Conservation (phyloP, 1,140 invertebrate genomes). For the Periplaneta americana region DNA sequence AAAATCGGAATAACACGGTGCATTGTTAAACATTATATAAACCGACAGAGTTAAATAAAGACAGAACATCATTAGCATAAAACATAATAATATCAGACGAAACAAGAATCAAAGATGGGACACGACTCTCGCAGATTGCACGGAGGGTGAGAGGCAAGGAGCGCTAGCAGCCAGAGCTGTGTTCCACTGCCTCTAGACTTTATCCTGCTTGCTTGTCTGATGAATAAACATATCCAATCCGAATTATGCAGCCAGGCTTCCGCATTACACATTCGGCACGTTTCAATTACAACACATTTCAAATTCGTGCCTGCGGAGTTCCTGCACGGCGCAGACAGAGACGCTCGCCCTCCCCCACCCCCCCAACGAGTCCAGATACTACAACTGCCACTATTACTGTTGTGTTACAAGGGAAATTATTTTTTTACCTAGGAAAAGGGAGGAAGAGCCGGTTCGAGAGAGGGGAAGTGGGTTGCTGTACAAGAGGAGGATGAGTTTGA, state of each 20-base stretch:
- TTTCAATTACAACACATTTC: not conserved
- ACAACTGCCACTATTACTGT: not conserved
- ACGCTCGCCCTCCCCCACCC: not conserved
- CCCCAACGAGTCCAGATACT: not conserved
- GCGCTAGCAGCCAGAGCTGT: not conserved
- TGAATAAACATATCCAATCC: conserved; percentile 13
- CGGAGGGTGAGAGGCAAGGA: not conserved
- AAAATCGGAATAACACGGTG: too few relatives aligned
- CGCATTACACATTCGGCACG: not conserved
- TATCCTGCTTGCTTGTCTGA: too few relatives aligned
- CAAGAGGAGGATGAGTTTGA: not conserved
- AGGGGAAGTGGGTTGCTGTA: not conserved
- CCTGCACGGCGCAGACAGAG: not conserved
- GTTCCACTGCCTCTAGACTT: not conserved
- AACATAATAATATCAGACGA: not conserved
- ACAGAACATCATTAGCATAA: not conserved
- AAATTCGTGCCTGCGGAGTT: not conserved
- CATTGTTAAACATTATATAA: too few relatives aligned
- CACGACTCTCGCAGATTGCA: not conserved
- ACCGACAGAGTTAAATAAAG: too few relatives aligned
- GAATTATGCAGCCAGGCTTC: conserved; percentile 5
- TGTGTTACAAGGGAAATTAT: not conserved
- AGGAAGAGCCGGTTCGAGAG: too few relatives aligned
- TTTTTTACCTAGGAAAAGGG: not conserved
- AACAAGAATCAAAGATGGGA: not conserved